Conservation (phyloP, 2,888 invertebrate genomes). For the Apotomis betuletana region DNA sequence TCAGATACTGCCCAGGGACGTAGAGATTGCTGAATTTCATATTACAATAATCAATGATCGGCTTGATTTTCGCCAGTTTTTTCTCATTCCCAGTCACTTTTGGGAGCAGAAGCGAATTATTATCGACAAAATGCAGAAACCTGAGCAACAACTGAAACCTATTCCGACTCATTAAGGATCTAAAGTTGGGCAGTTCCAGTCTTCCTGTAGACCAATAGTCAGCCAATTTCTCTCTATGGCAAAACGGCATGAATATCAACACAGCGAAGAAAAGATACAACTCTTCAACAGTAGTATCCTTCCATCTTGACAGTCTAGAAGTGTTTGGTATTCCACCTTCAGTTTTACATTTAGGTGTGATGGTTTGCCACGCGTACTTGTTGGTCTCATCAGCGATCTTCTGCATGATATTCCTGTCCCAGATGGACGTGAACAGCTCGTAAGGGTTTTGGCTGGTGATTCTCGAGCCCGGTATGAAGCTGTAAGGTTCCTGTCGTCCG, state of each 20-base stretch:
- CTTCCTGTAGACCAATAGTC: conserved; percentile 39
- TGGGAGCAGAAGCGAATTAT: conserved; percentile 21
- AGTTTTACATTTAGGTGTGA: conserved; percentile 37
- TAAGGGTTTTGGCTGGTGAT: conserved; percentile 31
- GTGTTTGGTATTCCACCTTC: conserved; percentile 38
- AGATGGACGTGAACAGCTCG: conserved; percentile 33
- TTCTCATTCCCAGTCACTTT: conserved; percentile 38
- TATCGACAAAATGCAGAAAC: conserved; percentile 40
- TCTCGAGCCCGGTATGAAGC: conserved; percentile 29
- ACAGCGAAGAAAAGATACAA: conserved; percentile 39
- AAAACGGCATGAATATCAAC: conserved; percentile 38
- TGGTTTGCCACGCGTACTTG: conserved; percentile 41
- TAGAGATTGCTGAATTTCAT: conserved; percentile 34
- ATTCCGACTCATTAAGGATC: conserved; percentile 38
- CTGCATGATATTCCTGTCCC: conserved; percentile 40
- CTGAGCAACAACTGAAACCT: conserved; percentile 33
- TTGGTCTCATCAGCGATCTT: conserved; percentile 42
- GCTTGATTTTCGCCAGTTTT: conserved; percentile 40
- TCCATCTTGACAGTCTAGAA: conserved; percentile 31
- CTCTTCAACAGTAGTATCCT: conserved; percentile 37
- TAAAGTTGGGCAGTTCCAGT: conserved; percentile 29
- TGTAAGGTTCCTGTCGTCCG: conserved; percentile 31
- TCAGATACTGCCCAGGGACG: conserved; percentile 36
- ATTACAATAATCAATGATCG: conserved; percentile 40
- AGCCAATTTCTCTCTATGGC: conserved; percentile 26